Evolutionary conservation across 2,797 vertebrate genomes (phyloP).

Genomic region (Sebastes cheni): DNA sequence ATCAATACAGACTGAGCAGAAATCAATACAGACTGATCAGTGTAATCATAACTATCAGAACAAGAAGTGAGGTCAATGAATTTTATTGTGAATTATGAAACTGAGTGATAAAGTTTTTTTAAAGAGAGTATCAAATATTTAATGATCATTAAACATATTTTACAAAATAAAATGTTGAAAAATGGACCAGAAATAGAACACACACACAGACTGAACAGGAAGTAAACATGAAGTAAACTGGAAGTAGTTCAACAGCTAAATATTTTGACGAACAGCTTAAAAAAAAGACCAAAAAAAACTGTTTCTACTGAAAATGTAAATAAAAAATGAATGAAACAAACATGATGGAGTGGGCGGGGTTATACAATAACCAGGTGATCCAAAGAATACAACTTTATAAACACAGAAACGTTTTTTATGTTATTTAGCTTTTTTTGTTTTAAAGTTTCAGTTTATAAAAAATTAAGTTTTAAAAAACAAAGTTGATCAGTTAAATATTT

Average conservation of each 20-base stretch:
- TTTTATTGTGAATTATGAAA: conserved; percentile 3
- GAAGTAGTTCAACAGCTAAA: background rate
- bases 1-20: too few species aligned
- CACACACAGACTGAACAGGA: background rate
- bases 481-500: background rate
- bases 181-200: background rate
- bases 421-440: background rate
- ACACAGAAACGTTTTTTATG: background rate
- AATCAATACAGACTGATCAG: too few species aligned
- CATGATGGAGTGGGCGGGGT: background rate
- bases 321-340: background rate
- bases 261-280: background rate
- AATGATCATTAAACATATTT: background rate
- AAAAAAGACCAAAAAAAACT: background rate
- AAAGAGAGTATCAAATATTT: background rate
- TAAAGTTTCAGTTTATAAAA: background rate
- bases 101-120: background rate
- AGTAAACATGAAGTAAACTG: background rate
- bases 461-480: background rate
- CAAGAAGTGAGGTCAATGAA: background rate
- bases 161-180: background rate
- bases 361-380: background rate
- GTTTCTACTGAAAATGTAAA: background rate
- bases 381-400: background rate
- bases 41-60: background rate